Evolutionary conservation across 2,888 invertebrate genomes (phyloP).

Genomic region (Marasmarcha lunaedactyla): DNA sequence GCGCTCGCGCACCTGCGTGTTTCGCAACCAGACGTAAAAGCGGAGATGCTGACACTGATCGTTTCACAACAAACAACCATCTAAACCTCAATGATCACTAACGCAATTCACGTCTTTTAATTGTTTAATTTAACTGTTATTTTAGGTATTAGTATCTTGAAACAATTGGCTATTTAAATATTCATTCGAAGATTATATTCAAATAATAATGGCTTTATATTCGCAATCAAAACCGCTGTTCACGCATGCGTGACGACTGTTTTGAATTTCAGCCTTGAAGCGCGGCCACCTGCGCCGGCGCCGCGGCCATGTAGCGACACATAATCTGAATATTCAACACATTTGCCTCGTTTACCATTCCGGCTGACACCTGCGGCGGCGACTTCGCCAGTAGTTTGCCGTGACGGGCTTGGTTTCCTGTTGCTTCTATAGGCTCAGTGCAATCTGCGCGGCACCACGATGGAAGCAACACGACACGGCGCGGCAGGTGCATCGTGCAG

Average conservation of each 20-base stretch:
- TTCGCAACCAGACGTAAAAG: conserved; percentile 69
- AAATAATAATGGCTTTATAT: neutral
- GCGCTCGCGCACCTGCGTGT: conserved; percentile 69
- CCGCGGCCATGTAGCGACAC: conserved; percentile 67
- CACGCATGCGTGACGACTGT: conserved; percentile 67
- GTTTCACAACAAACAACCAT: conserved; percentile 45
- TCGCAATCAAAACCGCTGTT: conserved; percentile 44
- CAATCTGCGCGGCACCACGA: neutral
- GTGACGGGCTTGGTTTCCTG: conserved; percentile 17
- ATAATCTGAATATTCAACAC: conserved; percentile 69
- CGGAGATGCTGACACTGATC: conserved; percentile 43
- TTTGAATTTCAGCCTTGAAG: conserved; percentile 72
- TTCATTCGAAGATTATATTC: conserved; percentile 1
- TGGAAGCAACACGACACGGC: neutral
- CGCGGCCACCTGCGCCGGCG: conserved; percentile 74
- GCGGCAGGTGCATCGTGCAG: conserved; percentile 58
- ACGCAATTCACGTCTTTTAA: conserved; percentile 8
- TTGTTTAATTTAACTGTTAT: too few species aligned
- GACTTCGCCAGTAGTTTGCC: conserved; percentile 32
- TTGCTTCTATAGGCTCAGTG: neutral
- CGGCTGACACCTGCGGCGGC: conserved; percentile 56
- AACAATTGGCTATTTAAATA: neutral
- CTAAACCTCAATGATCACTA: neutral
- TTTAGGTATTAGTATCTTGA: too few species aligned
- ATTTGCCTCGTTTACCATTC: conserved; percentile 54